Conservation (phyloP, 2,888 invertebrate species). For the Dichetophora obliterata region DNA sequence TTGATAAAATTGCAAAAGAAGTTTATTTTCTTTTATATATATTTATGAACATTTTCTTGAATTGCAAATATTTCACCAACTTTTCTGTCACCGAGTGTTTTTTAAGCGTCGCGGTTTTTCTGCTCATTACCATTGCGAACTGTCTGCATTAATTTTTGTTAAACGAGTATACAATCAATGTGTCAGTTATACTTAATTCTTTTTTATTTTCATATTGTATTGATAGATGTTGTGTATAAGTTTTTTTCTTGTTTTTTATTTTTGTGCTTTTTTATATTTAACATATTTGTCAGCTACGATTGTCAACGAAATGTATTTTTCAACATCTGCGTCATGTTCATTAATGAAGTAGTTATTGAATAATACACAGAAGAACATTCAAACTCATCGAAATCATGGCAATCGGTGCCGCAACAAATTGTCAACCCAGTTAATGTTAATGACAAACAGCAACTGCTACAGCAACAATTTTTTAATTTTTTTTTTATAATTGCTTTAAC, state of each 20-base stretch:
- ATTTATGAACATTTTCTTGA: no score
- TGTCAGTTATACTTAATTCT: background rate
- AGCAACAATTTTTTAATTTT: background rate
- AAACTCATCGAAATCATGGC: constrained; percentile 25
- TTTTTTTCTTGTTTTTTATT: background rate
- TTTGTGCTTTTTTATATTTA: background rate
- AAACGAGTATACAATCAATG: background rate
- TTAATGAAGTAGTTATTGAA: constrained; percentile 32
- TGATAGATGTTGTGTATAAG: background rate
- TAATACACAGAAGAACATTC: background rate
- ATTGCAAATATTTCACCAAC: background rate
- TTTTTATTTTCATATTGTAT: background rate
- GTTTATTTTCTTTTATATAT: no score
- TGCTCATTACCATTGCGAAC: background rate
- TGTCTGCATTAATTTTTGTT: constrained; percentile 12
- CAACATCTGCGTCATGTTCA: constrained; percentile 26
- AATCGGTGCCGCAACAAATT: constrained; percentile 8
- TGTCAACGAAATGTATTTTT: constrained; percentile 4
- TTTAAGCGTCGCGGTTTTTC: constrained; percentile 3
- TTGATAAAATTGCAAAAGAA: no score
- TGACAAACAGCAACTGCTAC: constrained; percentile 29
- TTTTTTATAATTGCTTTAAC: constrained; percentile 27
- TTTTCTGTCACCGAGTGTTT: background rate
- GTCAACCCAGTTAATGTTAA: constrained; percentile 34
- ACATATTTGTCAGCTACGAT: background rate